Evolutionary conservation across 2,888 invertebrate genomes (phyloP).

Genomic region (Toxonevra muliebris): DNA sequence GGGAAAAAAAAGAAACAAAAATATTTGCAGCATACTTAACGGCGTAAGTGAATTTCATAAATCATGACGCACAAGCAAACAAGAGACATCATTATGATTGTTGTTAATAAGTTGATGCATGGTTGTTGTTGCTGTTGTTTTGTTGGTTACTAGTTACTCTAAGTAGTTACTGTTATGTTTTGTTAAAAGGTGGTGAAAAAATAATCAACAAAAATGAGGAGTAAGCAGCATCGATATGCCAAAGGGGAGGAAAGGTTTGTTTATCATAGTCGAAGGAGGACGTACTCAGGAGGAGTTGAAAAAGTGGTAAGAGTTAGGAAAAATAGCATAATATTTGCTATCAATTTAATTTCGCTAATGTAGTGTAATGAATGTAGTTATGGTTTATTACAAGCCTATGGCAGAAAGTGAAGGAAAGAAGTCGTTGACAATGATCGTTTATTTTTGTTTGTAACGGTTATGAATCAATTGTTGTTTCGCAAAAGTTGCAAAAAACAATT

Average conservation of each 20-base stretch:
- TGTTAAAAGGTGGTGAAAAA: slow-evolving; percentile 38
- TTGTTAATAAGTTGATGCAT: slow-evolving; percentile 35
- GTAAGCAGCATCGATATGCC: neutral
- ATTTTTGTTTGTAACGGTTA: too few relatives aligned
- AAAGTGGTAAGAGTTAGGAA: slow-evolving; percentile 23
- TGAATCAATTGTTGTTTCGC: too few relatives aligned
- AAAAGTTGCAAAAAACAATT: too few relatives aligned
- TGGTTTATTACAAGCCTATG: slow-evolving; percentile 2
- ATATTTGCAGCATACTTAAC: slow-evolving; percentile 57
- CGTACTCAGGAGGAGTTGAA: neutral
- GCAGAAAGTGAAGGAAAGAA: neutral
- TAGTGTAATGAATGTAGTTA: slow-evolving; percentile 52
- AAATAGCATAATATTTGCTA: slow-evolving; percentile 30
- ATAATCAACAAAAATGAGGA: slow-evolving; percentile 15
- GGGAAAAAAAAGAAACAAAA: slow-evolving; percentile 35
- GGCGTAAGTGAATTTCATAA: slow-evolving; percentile 47
- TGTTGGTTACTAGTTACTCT: slow-evolving; percentile 7
- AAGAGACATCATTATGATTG: slow-evolving; percentile 44
- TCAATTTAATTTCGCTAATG: slow-evolving; percentile 62
- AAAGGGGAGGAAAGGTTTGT: too few relatives aligned
- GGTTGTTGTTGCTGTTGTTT: slow-evolving; percentile 14
- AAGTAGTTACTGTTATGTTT: slow-evolving; percentile 13
- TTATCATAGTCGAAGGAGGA: too few relatives aligned
- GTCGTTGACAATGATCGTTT: too few relatives aligned
- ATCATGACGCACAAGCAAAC: slow-evolving; percentile 45